phyloP scores from a whole-genome alignment of 2,888 invertebrate species.

The Lissocephala sabroskyi region DNA sequence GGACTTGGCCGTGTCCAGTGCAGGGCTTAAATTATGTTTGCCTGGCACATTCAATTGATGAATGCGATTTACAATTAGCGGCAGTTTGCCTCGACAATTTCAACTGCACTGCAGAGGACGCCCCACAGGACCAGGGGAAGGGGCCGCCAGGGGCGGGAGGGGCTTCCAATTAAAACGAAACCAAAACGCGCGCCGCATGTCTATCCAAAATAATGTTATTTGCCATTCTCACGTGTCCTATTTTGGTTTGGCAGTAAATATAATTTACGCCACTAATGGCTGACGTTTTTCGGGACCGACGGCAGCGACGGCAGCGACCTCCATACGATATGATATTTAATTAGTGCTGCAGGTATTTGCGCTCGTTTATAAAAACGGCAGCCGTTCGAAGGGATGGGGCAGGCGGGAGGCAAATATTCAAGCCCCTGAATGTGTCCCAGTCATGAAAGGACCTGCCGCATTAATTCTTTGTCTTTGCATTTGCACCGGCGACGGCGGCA shows the following conservation, averaged over 20 bases:
- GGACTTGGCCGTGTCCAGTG: too few relatives aligned
- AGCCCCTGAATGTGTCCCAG: constrained; percentile 12
- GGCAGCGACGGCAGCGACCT: not conserved
- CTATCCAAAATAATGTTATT: constrained; percentile 13
- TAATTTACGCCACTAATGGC: constrained; percentile 21
- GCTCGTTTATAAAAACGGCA: constrained; percentile 9
- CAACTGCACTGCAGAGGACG: not conserved
- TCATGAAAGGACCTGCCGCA: constrained; percentile 10
- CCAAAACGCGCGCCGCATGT: constrained; percentile 9
- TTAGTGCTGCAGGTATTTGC: constrained; percentile 15
- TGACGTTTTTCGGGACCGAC: constrained; percentile 4
- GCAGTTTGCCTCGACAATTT: not conserved
- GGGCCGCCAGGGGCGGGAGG: not conserved
- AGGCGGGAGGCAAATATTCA: constrained; percentile 5
- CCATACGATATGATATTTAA: constrained; percentile 11
- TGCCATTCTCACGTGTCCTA: constrained; percentile 17
- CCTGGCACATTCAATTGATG: not conserved
- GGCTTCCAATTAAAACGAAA: constrained; percentile 13
- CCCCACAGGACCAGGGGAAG: too few relatives aligned
- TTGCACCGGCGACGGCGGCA: not conserved
- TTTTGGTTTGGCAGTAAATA: constrained; percentile 12
- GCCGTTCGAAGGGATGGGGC: too few relatives aligned
- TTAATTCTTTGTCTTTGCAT: not conserved
- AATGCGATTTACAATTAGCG: not conserved
- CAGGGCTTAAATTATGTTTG: not conserved